Conservation (phyloP, 2,888 invertebrate species). For the Drosophila borealis region DNA sequence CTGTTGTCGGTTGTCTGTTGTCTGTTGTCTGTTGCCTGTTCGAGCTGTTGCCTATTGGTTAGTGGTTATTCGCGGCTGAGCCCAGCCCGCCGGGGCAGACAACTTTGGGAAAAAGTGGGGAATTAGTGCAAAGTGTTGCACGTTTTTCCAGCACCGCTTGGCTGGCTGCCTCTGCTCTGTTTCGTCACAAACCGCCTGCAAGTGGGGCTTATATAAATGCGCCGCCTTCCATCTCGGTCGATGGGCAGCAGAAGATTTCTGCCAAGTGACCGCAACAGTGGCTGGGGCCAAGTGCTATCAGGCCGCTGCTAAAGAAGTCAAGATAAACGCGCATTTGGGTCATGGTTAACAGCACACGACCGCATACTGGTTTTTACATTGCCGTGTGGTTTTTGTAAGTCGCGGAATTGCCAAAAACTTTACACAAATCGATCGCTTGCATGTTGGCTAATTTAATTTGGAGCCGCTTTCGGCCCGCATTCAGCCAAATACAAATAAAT, state of each 20-base stretch:
- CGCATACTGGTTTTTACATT: slow-evolving; percentile 68
- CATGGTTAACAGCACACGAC: slow-evolving; percentile 71
- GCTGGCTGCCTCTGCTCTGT: slow-evolving; percentile 40
- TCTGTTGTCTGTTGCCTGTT: slow-evolving; percentile 10
- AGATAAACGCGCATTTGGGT: slow-evolving; percentile 76
- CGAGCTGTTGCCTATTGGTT: slow-evolving; percentile 4
- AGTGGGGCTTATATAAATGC: slow-evolving; percentile 50
- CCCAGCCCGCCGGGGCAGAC: slow-evolving; percentile 28
- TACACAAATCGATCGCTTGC: slow-evolving; percentile 23
- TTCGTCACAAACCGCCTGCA: slow-evolving; percentile 56
- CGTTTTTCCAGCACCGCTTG: slow-evolving; percentile 58
- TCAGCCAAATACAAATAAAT: slow-evolving; percentile 9
- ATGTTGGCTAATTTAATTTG: slow-evolving; percentile 75
- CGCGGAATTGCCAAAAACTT: slow-evolving; percentile 29
- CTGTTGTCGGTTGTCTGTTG: slow-evolving; percentile 20
- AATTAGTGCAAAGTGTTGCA: slow-evolving; percentile 68
- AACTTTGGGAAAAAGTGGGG: slow-evolving; percentile 53
- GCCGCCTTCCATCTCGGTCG: slow-evolving; percentile 14
- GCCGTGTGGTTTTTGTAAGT: slow-evolving; percentile 15
- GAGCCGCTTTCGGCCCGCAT: slow-evolving; percentile 31
- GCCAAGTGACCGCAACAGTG: slow-evolving; percentile 26
- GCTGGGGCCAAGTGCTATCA: slow-evolving; percentile 16
- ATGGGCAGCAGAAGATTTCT: slow-evolving; percentile 67
- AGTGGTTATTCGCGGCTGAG: slow-evolving; percentile 6
- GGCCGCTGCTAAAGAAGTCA: slow-evolving; percentile 62